Evolutionary conservation across 2,888 invertebrate species (phyloP).

Genomic region (Lymantria dispar): DNA sequence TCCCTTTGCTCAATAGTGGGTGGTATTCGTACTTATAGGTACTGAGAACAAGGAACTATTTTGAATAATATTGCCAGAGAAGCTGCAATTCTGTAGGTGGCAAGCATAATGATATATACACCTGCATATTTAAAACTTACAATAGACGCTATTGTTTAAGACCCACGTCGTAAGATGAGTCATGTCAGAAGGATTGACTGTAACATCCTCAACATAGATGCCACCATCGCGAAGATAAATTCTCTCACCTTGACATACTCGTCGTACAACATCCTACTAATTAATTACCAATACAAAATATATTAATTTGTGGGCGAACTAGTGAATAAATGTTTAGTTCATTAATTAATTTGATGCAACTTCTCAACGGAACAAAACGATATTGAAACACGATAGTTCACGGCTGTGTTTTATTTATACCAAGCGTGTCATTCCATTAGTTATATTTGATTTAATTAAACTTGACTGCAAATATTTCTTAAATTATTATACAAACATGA

Average conservation of each 20-base stretch:
- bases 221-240: conserved; percentile 15
- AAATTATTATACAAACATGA: too few relatives aligned
- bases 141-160: conserved; percentile 26
- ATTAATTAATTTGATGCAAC: conserved; percentile 16
- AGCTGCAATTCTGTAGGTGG: conserved; percentile 16
- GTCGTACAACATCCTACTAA: conserved; percentile 18
- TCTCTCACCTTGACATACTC: conserved; percentile 37
- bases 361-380: conserved; percentile 9
- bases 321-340: conserved; percentile 19
- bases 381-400: conserved; percentile 19
- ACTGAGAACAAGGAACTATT: too few relatives aligned
- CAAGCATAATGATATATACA: conserved; percentile 15
- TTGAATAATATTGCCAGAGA: too few relatives aligned
- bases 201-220: not conserved
- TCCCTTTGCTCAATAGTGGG: too few relatives aligned
- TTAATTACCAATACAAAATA: conserved; percentile 28
- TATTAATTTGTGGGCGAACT: conserved; percentile 13
- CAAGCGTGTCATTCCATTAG: not conserved
- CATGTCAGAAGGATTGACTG: conserved; percentile 11
- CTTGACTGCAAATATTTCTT: not conserved
- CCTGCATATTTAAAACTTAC: conserved; percentile 19
- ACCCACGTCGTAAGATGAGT: conserved; percentile 33
- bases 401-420: conserved; percentile 15
- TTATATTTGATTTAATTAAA: not conserved
- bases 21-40: too few relatives aligned